Evolutionary conservation across 2,113 vertebrate genomes (phyloP), one percentile per base, ranked within the genome.

Genomic region (Cyanoderma ruficeps): DNA sequence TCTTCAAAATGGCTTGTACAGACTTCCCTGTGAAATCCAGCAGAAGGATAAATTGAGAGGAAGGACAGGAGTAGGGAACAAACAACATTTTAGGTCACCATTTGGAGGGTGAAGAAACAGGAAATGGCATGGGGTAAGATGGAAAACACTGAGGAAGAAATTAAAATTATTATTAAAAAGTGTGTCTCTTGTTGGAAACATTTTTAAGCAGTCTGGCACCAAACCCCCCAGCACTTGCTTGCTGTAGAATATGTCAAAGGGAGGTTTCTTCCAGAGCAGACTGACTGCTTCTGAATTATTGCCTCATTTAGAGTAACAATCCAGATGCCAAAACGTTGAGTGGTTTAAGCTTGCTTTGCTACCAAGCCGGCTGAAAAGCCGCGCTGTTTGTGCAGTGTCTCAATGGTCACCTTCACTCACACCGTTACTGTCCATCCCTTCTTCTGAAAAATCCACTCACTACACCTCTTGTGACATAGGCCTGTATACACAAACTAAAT

Each of bases 231-330:
- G 63, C 61, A 64, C 46, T 63, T 75, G 30, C 56, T 91, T n/a
- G 21, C 68, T 77, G 46, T 27, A 87, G 64, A 90, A 83, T 1
- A 4, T 56, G 93, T 63, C 92, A 91, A 90, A 81, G 35, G 24
- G 57, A 96, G n/a, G 55, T 86, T 94, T 93, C 74, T 87, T 93
- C 74, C 92, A 95, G 64, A 86, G 82, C 59, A 87, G 37, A 82
- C 77, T 65, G 44, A 47, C 44, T 92, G 49, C 76, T 95, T 93
- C 72, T 69, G 39, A 96, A 44, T 86, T 90, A 86, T 69, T 90
- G 56, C 91, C 79, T 97, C 63, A 93, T 41, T 70, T 86, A 87
- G 11, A 87, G n/a, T 68, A 90, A 74, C 76, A 87, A 65, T 50
- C 37, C 41, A 63, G n/a, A 81, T 41, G 76, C 72, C 89, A 91